Evolutionary conservation across 2,113 vertebrate genomes (phyloP).

Genomic region (Lampris megalopsis): DNA sequence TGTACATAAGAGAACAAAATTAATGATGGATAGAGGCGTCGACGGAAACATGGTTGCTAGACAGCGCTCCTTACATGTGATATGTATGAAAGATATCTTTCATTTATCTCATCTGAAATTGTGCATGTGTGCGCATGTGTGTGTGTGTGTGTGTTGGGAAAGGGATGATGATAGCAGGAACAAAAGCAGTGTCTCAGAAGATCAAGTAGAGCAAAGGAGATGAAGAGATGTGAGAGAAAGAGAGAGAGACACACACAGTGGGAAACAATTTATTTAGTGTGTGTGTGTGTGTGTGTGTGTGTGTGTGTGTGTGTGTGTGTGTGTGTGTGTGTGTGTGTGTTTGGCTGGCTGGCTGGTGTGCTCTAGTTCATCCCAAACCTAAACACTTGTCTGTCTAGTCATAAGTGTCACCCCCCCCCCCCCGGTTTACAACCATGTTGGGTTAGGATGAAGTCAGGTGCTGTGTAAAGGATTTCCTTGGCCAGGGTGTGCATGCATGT

Average conservation of each 20-base stretch:
- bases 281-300: conserved; percentile 62
- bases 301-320: conserved; percentile 63
- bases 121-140: not conserved
- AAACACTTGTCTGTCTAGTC: conserved; percentile 51
- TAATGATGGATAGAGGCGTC: conserved; percentile 32
- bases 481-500: not conserved
- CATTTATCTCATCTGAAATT: not conserved
- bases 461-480: conserved; percentile 7
- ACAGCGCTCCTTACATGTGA: conserved; percentile 33
- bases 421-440: conserved; percentile 22
- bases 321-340: conserved; percentile 64
- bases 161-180: conserved; percentile 48
- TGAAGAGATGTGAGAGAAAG: conserved; percentile 53
- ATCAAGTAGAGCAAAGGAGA: conserved; percentile 61
- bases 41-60: conserved; percentile 29
- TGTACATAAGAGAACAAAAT: conserved; percentile 6
- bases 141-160: conserved; percentile 38
- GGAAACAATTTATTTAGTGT: conserved; percentile 67
- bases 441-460: not conserved
- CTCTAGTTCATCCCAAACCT: conserved; percentile 63
- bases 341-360: conserved; percentile 58
- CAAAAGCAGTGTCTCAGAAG: conserved; percentile 48
- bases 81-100: conserved; percentile 48
- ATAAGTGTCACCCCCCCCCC: not conserved
- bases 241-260: conserved; percentile 44